Percentiles rank a stretch among this genome's conserved stretches.
Conservation (phyloP, 2,888 invertebrate genomes). For the Trissolcus japonicus region DNA sequence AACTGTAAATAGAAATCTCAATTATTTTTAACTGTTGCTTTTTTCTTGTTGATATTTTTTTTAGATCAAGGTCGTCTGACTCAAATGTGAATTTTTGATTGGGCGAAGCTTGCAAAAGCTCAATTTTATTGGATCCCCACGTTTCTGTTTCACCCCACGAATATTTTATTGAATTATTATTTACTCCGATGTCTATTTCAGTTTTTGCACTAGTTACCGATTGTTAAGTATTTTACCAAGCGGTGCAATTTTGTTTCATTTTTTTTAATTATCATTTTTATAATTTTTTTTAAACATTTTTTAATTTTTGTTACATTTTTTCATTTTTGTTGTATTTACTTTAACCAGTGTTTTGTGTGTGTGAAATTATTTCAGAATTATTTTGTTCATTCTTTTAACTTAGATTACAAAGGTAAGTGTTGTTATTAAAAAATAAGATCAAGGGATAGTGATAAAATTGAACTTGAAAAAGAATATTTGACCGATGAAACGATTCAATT, state of each 20-base stretch:
- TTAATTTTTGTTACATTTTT: neutral
- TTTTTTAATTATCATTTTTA: neutral
- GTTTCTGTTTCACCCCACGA: conserved; percentile 10
- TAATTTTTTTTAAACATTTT: conserved; percentile 4
- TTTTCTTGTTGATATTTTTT: conserved; percentile 10
- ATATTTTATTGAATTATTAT: conserved; percentile 18
- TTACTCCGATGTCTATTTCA: conserved; percentile 10
- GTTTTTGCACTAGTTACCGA: conserved; percentile 12
- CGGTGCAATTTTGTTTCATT: no score
- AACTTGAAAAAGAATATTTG: neutral
- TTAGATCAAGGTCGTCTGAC: conserved; percentile 19
- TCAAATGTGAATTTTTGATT: conserved; percentile 27
- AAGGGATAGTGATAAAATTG: neutral
- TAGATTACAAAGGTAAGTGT: neutral
- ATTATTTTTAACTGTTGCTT: conserved; percentile 16
- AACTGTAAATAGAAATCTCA: neutral
- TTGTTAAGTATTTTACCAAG: neutral
- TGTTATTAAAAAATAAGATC: neutral
- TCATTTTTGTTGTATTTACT: neutral
- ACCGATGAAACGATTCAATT: neutral
- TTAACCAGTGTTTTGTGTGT: neutral
- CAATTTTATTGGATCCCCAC: conserved; percentile 23
- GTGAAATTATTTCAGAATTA: neutral
- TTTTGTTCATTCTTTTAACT: neutral
- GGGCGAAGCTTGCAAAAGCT: conserved; percentile 17